Conservation (phyloP, 2,113 vertebrate genomes). For the Myocastor coypus region DNA sequence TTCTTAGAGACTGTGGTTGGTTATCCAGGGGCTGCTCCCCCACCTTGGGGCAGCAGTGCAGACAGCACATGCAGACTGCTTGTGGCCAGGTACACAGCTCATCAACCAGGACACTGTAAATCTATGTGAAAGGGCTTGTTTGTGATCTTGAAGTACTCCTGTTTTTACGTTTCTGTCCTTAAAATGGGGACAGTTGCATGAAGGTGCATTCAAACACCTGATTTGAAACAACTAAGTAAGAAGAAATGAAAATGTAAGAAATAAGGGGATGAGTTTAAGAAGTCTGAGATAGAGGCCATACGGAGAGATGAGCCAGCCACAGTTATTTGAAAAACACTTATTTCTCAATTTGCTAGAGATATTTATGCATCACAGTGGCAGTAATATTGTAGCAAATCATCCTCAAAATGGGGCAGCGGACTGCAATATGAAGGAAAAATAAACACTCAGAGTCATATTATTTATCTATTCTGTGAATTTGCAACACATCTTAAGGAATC, state of each 20-base stretch:
- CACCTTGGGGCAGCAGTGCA: not conserved
- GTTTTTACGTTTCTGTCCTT: slow-evolving; percentile 44
- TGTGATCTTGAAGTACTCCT: not conserved
- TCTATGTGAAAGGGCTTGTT: not conserved
- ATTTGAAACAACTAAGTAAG: slow-evolving; percentile 32
- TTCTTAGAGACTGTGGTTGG: not conserved
- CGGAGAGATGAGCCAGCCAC: not conserved
- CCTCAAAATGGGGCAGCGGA: slow-evolving; percentile 35
- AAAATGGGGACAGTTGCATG: not conserved
- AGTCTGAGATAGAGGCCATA: not conserved
- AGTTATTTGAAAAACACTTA: not conserved
- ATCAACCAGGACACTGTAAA: not conserved
- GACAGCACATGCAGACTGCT: not conserved
- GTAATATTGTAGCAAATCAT: slow-evolving; percentile 40
- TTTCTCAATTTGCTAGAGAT: not conserved
- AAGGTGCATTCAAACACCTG: not conserved
- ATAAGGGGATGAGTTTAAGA: not conserved
- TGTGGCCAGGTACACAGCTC: not conserved
- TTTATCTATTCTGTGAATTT: slow-evolving; percentile 68
- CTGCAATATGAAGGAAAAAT: slow-evolving; percentile 41
- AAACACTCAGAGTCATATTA: slow-evolving; percentile 43
- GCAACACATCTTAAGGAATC: slow-evolving; percentile 51
- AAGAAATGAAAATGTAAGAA: not conserved
- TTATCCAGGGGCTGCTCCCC: not conserved
- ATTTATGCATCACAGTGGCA: not conserved